Percentiles rank a stretch among this genome's conserved stretches.
phyloP scores from a whole-genome alignment of 1,140 invertebrate genomes.

The Lasioglossum albipes region DNA sequence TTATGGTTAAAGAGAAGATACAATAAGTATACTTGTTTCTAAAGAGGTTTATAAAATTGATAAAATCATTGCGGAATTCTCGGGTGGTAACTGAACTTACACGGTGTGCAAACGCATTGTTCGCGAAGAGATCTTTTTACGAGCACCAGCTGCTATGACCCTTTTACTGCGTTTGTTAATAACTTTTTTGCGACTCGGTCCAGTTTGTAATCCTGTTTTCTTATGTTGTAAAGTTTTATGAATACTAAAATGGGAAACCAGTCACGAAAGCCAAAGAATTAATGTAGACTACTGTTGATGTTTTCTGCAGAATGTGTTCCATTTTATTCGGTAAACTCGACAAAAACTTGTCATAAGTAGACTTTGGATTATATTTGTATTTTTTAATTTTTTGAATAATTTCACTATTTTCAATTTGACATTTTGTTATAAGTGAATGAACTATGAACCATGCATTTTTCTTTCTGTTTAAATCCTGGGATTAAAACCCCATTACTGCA shows the following conservation, averaged over 20 bases:
- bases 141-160: not conserved
- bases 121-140: not conserved
- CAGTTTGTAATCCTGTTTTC: conserved; percentile 13
- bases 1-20: too few relatives aligned
- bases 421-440: too few relatives aligned
- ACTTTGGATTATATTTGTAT: too few relatives aligned
- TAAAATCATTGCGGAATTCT: not conserved
- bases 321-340: too few relatives aligned
- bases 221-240: conserved; percentile 14
- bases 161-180: conserved; percentile 35
- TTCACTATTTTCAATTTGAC: too few relatives aligned
- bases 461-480: not conserved
- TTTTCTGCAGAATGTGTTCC: not conserved
- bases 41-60: too few relatives aligned
- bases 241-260: conserved; percentile 21
- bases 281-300: not conserved
- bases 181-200: conserved; percentile 25
- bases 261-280: conserved; percentile 14
- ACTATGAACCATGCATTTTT: too few relatives aligned
- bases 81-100: not conserved
- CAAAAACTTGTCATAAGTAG: too few relatives aligned
- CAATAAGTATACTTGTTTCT: too few relatives aligned
- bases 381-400: too few relatives aligned
- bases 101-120: not conserved
- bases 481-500: not conserved